Evolutionary conservation across 1,140 invertebrate genomes (phyloP).

Genomic region (Drosophila truncata): DNA sequence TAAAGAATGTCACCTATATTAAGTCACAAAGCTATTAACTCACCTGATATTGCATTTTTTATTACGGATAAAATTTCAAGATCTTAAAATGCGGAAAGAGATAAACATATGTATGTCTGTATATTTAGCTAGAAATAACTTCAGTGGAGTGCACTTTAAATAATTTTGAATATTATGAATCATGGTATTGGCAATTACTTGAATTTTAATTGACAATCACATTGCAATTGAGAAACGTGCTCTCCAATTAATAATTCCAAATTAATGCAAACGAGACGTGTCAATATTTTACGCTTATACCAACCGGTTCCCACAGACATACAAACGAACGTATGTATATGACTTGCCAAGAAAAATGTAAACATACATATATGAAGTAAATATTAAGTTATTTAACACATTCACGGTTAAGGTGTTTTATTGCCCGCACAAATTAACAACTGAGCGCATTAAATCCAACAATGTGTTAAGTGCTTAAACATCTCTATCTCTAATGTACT

Average conservation of each 20-base stretch:
- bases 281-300: conserved; percentile 33
- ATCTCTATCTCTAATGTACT: conserved; percentile 11
- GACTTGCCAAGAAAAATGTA: conserved; percentile 1
- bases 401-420: conserved; percentile 15
- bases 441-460: conserved; percentile 27
- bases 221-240: conserved; percentile 40
- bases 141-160: background rate
- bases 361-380: conserved; percentile 8
- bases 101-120: background rate
- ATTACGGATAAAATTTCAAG: background rate
- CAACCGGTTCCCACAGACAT: conserved; percentile 26
- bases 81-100: background rate
- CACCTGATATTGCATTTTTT: background rate
- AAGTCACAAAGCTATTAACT: background rate
- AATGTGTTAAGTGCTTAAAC: conserved; percentile 47
- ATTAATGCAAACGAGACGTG: conserved; percentile 43
- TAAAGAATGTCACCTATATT: background rate
- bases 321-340: background rate
- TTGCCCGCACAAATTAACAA: conserved; percentile 19
- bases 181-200: background rate
- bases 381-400: conserved; percentile 37
- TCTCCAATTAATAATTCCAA: conserved; percentile 32
- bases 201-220: conserved; percentile 6
- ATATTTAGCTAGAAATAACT: no score
- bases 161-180: background rate